Percentiles rank a stretch among this genome's conserved stretches.
phyloP scores from a whole-genome alignment of 2,888 invertebrate genomes.

The Troilus luridus region DNA sequence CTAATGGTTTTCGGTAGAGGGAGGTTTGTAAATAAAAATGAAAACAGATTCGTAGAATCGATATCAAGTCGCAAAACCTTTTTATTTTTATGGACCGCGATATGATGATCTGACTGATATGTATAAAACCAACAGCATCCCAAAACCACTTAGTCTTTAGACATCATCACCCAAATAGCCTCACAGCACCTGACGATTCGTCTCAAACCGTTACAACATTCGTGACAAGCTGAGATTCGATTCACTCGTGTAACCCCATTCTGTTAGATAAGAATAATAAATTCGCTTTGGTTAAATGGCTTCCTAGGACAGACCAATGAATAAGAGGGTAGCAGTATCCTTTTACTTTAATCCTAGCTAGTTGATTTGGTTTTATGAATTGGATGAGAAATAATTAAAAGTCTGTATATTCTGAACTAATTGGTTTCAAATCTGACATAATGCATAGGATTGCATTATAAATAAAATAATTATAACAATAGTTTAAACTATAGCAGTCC shows the following conservation, averaged over 20 bases:
- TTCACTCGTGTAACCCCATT: conserved; percentile 11
- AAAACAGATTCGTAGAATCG: too few species aligned
- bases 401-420: too few species aligned
- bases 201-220: neutral
- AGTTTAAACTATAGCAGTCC: too few species aligned
- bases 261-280: conserved; percentile 29
- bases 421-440: too few species aligned
- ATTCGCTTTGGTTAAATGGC: neutral
- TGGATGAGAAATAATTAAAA: neutral
- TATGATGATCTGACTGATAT: neutral
- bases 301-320: neutral
- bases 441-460: too few species aligned
- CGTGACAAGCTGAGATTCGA: neutral
- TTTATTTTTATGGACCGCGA: too few species aligned
- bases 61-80: too few species aligned
- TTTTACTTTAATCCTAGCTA: neutral
- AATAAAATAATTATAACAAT: too few species aligned
- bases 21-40: too few species aligned
- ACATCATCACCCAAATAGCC: neutral
- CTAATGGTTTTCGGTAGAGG: too few species aligned
- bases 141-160: neutral
- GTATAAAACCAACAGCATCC: neutral
- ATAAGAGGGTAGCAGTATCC: neutral
- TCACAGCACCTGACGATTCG: neutral
- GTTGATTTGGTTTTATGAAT: neutral